Conservation (phyloP, 2,113 vertebrate species). For the Hylia prasina region DNA sequence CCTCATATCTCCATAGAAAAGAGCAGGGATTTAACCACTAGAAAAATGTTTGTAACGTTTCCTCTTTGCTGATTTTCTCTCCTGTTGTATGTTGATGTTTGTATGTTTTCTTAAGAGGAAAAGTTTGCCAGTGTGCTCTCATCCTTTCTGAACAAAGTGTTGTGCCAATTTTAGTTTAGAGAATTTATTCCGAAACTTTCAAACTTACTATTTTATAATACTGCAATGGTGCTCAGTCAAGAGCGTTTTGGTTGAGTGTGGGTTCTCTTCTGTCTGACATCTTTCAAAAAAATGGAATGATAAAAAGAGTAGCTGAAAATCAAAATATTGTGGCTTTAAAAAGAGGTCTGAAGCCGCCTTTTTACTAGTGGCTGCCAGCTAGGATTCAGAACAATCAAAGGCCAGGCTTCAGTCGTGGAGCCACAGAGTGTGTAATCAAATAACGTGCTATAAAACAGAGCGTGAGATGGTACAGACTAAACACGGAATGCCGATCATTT, state of each 20-base stretch:
- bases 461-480: no score
- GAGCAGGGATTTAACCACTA: not conserved
- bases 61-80: not conserved
- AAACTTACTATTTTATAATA: not conserved
- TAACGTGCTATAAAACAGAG: not conserved
- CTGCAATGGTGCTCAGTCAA: not conserved
- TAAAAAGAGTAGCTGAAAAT: not conserved
- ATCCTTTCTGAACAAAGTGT: not conserved
- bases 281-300: not conserved
- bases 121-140: not conserved
- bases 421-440: not conserved
- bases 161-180: not conserved
- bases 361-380: not conserved
- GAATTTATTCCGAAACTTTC: not conserved
- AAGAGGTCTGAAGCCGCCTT: not conserved
- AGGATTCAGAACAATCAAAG: not conserved
- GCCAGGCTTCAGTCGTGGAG: not conserved
- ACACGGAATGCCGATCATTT: fast-evolving
- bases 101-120: not conserved
- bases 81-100: not conserved
- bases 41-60: not conserved
- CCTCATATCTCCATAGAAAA: not conserved
- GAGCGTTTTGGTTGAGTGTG: not conserved
- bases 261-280: not conserved
- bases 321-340: not conserved